phyloP scores from a whole-genome alignment of 23 tunicate species.

The Corella eumyota region DNA sequence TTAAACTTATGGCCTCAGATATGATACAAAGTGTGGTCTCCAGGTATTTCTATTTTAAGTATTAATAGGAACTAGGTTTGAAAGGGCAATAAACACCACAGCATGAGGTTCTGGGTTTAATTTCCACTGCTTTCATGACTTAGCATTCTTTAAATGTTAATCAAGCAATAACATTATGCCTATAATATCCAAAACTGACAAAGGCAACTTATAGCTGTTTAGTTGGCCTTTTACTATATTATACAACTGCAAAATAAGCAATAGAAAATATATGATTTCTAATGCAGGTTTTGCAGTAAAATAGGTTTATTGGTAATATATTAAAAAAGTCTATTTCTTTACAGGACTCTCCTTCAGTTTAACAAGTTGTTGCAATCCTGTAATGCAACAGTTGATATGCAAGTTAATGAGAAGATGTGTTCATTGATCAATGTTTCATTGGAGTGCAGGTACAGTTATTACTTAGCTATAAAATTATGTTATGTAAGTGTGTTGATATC shows the following conservation, averaged over 20 bases:
- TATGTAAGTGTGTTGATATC: too few relatives aligned
- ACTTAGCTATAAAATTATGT: background rate
- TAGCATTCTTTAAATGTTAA: background rate
- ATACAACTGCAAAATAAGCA: too few relatives aligned
- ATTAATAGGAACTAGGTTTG: too few relatives aligned
- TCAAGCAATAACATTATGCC: too few relatives aligned
- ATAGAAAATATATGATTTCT: background rate
- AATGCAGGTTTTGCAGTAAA: background rate
- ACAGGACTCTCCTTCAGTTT: conserved; percentile 64
- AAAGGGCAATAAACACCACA: too few relatives aligned
- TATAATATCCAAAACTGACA: too few relatives aligned
- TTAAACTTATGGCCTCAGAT: conserved; percentile 79
- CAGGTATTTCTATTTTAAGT: conserved; percentile 51
- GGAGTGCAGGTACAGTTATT: conserved; percentile 60
- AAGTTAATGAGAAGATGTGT: conserved; percentile 30
- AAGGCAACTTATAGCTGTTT: too few relatives aligned
- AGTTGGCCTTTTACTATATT: too few relatives aligned
- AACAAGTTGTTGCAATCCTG: conserved; percentile 23
- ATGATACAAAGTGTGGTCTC: conserved; percentile 86
- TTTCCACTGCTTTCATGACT: too few relatives aligned
- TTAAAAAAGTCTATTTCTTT: background rate
- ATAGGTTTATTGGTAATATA: background rate
- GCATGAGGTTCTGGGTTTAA: too few relatives aligned
- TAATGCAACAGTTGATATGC: conserved; percentile 45
- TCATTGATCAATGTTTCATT: conserved; percentile 55